Percentiles rank a stretch among this genome's conserved stretches.
These are phyloP conservation scores for Lumbricus terrestris DNA, from an alignment of 2,888 invertebrate genomes.

Conservation along the genomic window DNA sequence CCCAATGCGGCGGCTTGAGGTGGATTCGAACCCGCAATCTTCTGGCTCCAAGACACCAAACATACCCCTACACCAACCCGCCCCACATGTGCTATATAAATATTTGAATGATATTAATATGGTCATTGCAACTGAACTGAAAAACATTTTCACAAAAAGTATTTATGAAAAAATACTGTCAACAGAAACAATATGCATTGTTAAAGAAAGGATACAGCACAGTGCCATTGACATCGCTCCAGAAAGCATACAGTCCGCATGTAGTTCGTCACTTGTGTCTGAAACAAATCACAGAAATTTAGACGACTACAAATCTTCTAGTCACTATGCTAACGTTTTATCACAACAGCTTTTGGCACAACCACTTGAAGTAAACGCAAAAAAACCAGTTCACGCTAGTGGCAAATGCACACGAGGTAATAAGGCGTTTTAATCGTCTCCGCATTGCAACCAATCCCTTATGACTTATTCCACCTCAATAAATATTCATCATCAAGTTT, in stretches of 20 bases:
- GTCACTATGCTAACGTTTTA: not conserved
- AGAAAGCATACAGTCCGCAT: slow-evolving; percentile 66
- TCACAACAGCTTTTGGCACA: not conserved
- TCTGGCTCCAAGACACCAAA: too few relatives aligned
- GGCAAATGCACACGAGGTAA: not conserved
- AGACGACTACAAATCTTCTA: not conserved
- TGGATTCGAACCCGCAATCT: too few relatives aligned
- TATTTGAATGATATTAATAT: too few relatives aligned
- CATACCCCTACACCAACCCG: too few relatives aligned
- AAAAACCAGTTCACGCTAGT: not conserved
- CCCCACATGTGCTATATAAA: too few relatives aligned
- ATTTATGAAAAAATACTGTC: not conserved
- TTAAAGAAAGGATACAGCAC: slow-evolving; percentile 71
- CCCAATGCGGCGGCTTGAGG: too few relatives aligned
- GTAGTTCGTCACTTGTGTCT: slow-evolving; percentile 47
- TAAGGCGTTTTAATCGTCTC: not conserved
- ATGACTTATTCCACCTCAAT: not conserved
- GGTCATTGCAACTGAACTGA: too few relatives aligned
- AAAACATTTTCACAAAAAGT: too few relatives aligned
- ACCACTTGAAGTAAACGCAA: not conserved
- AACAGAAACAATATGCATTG: not conserved
- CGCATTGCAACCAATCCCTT: not conserved
- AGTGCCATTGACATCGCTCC: slow-evolving; percentile 86
- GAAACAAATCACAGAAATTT: slow-evolving; percentile 30
- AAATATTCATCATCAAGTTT: not conserved